phyloP scores from a whole-genome alignment of 2,888 invertebrate species.

The Eremobia ochroleuca region DNA sequence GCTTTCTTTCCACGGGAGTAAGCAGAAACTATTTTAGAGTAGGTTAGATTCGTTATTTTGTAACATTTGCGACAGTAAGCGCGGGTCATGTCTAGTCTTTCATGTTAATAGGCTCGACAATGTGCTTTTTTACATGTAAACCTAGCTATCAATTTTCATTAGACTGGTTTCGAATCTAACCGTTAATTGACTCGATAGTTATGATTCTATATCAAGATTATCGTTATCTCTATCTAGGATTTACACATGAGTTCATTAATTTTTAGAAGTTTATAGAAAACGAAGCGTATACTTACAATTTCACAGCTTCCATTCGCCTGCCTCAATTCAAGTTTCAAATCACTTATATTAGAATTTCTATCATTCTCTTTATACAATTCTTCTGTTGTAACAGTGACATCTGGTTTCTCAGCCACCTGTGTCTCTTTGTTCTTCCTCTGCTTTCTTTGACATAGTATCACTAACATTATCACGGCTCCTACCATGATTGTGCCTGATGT shows the following conservation, averaged over 20 bases:
- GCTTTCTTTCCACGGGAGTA: background rate
- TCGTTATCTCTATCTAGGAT: background rate
- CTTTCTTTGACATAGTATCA: constrained; percentile 94
- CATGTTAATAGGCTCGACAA: background rate
- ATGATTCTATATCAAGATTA: background rate
- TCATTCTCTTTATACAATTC: constrained; percentile 94
- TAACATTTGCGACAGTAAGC: background rate
- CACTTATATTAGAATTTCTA: constrained; percentile 97
- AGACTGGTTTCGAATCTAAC: background rate
- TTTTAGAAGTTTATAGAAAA: background rate
- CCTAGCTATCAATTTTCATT: background rate
- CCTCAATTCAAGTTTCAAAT: constrained; percentile 96
- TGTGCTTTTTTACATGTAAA: background rate
- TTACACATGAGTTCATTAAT: background rate
- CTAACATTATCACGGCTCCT: constrained; percentile 95
- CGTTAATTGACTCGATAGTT: background rate
- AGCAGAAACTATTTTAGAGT: too few relatives aligned
- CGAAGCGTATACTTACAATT: constrained; percentile 88
- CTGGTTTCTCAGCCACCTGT: constrained; percentile 91
- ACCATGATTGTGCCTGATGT: constrained; percentile 97
- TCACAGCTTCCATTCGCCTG: constrained; percentile 96
- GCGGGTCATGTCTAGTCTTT: background rate
- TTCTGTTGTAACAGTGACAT: constrained; percentile 88
- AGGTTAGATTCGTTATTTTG: background rate
- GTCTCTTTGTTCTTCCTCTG: constrained; percentile 90